A percentile compares a stretch with the other conserved stretches of the same genome.
These are phyloP conservation scores for Malacoctenus gilli DNA, from an alignment of 2,797 vertebrate species.

Conservation along the genomic window DNA sequence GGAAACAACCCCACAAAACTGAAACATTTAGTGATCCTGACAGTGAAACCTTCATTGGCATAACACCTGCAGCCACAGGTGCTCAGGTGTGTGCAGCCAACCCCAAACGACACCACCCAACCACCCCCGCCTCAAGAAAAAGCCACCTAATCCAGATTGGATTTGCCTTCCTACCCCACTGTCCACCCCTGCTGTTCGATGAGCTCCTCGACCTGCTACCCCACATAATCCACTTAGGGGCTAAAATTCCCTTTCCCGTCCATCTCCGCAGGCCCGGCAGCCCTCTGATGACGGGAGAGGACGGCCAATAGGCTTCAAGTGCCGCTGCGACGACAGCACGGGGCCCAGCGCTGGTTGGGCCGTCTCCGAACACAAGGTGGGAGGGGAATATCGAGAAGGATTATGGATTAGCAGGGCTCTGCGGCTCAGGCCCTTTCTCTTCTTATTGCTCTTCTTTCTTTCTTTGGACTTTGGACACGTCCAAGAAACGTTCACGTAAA, in stretches of 20 bases:
- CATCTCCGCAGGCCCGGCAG: conserved; percentile 73
- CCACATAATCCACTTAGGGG: conserved; percentile 55
- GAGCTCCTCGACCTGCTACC: conserved; percentile 52
- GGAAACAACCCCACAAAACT: no score
- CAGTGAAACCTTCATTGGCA: no score
- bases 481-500: no score
- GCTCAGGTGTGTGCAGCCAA: background rate
- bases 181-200: background rate
- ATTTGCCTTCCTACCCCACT: conserved; percentile 49
- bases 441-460: background rate
- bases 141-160: conserved; percentile 55
- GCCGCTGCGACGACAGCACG: no score
- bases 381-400: conserved; percentile 15
- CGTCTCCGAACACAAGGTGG: conserved; percentile 37
- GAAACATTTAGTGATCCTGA: no score
- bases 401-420: conserved; percentile 46
- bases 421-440: conserved; percentile 18
- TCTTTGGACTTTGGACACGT: background rate
- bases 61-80: background rate
- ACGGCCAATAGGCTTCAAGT: conserved; percentile 62
- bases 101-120: no score
- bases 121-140: conserved; percentile 14
- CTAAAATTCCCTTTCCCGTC: conserved; percentile 53
- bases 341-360: conserved; percentile 73
- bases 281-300: conserved; percentile 51